These are phyloP conservation scores for Panagrolaimus sp. DNA, from an alignment of 1,140 invertebrate genomes.

Conservation along the genomic window DNA sequence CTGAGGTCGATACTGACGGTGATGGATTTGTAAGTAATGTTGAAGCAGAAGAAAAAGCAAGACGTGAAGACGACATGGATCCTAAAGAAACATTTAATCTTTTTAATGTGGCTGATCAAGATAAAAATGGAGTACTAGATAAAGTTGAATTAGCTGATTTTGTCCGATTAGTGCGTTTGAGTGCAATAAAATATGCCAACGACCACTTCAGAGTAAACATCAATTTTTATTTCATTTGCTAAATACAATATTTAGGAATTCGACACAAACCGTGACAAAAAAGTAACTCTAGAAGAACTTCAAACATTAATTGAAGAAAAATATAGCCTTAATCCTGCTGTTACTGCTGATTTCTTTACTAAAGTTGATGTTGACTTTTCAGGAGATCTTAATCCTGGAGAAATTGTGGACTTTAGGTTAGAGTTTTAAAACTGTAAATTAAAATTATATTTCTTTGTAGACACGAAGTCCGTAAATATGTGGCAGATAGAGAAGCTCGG, in stretches of 20 bases:
- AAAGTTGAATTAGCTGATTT: slow-evolving; percentile 56
- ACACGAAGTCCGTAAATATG: slow-evolving; percentile 52
- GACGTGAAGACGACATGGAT: slow-evolving; percentile 53
- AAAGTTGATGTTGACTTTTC: slow-evolving; percentile 51
- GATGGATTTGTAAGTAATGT: slow-evolving; percentile 46
- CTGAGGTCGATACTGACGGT: slow-evolving; percentile 46
- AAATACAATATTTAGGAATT: slow-evolving; percentile 38
- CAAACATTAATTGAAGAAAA: slow-evolving; percentile 49
- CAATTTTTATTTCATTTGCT: not conserved
- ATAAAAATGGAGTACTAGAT: slow-evolving; percentile 33
- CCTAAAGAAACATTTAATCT: slow-evolving; percentile 45
- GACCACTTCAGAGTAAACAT: slow-evolving; percentile 47
- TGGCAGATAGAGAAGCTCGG: slow-evolving; percentile 40
- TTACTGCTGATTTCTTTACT: slow-evolving; percentile 46
- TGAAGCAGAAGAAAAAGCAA: slow-evolving; percentile 47
- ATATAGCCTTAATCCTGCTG: slow-evolving; percentile 39
- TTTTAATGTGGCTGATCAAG: slow-evolving; percentile 56
- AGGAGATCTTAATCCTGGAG: slow-evolving; percentile 48
- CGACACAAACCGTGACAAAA: slow-evolving; percentile 49
- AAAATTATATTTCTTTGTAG: slow-evolving; percentile 31
- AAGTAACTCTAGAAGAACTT: slow-evolving; percentile 51
- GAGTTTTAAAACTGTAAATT: not conserved
- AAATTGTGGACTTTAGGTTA: slow-evolving; percentile 56
- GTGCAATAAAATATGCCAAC: slow-evolving; percentile 55
- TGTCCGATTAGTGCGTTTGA: slow-evolving; percentile 50